Percentiles rank a stretch among this genome's conserved stretches.
Conservation (phyloP, 2,113 vertebrate genomes). For the Eclectus roratus region DNA sequence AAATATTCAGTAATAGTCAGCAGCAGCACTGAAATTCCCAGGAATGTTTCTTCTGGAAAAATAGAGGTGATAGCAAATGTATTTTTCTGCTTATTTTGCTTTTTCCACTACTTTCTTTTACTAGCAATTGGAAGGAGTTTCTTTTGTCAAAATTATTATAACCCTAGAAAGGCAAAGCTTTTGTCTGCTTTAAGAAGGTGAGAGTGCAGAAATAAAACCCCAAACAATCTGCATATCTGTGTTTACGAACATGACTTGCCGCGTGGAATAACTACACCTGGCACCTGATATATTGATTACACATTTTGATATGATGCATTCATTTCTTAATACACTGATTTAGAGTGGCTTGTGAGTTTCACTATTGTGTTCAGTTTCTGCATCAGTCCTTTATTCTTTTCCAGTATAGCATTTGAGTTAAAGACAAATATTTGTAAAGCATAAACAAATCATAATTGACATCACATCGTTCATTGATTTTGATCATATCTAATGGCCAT, state of each 20-base stretch:
- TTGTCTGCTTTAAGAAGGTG: neutral
- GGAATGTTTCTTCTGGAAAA: neutral
- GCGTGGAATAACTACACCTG: neutral
- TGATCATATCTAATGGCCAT: neutral
- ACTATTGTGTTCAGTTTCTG: neutral
- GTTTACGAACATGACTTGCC: neutral
- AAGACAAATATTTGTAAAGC: neutral
- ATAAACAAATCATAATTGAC: neutral
- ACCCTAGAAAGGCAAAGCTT: neutral
- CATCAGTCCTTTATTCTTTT: neutral
- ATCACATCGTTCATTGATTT: neutral
- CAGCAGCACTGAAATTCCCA: neutral
- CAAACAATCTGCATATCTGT: neutral
- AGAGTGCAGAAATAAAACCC: neutral
- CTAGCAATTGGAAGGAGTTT: neutral
- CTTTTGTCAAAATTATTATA: neutral
- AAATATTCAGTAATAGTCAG: neutral
- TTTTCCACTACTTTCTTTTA: neutral
- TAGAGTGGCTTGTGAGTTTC: neutral
- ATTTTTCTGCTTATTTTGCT: neutral
- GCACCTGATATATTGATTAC: neutral
- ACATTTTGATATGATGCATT: neutral
- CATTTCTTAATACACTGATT: neutral
- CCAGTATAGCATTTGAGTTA: neutral
- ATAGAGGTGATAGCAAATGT: neutral